Evolutionary conservation across 2,113 vertebrate species (phyloP).

Genomic region (Cochlearius cochlearius): DNA sequence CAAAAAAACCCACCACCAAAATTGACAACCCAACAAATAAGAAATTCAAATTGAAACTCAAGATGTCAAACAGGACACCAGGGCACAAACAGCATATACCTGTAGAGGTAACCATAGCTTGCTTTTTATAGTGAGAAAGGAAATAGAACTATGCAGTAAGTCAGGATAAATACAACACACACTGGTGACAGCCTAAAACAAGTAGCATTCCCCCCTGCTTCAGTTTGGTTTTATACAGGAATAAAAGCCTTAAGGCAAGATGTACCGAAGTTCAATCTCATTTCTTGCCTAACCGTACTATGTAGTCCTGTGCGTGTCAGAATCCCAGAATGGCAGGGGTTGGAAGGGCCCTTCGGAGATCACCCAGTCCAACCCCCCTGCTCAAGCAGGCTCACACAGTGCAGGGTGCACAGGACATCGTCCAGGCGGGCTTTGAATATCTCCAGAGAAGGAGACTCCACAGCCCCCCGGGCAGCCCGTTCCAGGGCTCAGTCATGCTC

Average conservation of each 20-base stretch:
- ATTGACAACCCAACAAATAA: background rate
- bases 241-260: background rate
- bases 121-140: background rate
- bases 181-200: background rate
- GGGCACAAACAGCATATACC: background rate
- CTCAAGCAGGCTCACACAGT: too few species aligned
- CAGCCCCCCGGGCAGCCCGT: too few species aligned
- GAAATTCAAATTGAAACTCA: background rate
- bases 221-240: background rate
- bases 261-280: background rate
- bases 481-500: too few species aligned
- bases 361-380: too few species aligned
- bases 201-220: too few species aligned
- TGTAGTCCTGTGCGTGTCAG: background rate
- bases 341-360: too few species aligned
- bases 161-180: background rate
- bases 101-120: background rate
- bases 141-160: background rate
- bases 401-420: too few species aligned
- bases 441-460: too few species aligned
- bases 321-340: too few species aligned
- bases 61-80: background rate
- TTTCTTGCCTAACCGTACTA: background rate
- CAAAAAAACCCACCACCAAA: background rate
- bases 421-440: too few species aligned